Evolutionary conservation across 1,140 invertebrate species (phyloP).

Genomic region (Hesperophylax magnus): DNA sequence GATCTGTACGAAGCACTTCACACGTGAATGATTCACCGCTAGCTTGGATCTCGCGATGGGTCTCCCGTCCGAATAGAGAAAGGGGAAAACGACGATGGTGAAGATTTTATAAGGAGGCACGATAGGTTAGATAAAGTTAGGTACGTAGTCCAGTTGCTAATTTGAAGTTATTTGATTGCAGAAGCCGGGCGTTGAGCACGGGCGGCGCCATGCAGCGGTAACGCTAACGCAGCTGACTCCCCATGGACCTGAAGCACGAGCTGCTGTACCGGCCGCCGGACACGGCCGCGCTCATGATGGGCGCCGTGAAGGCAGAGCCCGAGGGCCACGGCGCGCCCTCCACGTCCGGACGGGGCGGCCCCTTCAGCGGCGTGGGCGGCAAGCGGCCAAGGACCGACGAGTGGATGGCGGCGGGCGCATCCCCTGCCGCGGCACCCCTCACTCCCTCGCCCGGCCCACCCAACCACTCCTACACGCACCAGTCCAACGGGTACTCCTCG

Average conservation of each 20-base stretch:
- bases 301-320: conserved; percentile 66
- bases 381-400: conserved; percentile 69
- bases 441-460: conserved; percentile 74
- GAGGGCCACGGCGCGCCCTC: conserved; percentile 61
- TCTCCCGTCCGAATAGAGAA: too few relatives aligned
- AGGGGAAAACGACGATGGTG: too few relatives aligned
- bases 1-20: too few relatives aligned
- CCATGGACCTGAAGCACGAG: conserved; percentile 56
- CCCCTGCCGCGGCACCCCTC: conserved; percentile 71
- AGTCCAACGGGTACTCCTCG: conserved; percentile 86
- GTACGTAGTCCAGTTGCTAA: too few relatives aligned
- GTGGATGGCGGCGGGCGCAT: conserved; percentile 74
- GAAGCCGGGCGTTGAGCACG: not conserved
- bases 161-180: not conserved
- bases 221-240: conserved; percentile 4
- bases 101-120: too few relatives aligned
- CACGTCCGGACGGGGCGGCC: conserved; percentile 36
- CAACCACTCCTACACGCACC: conserved; percentile 71
- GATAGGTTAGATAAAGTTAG: too few relatives aligned
- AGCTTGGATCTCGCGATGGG: too few relatives aligned
- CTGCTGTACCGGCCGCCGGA: conserved; percentile 58
- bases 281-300: conserved; percentile 63
- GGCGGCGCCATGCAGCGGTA: conserved; percentile 52
- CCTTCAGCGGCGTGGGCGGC: conserved; percentile 43
- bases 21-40: too few relatives aligned